Conservation (phyloP, 2,113 vertebrate genomes). For the Hoplias malabaricus region DNA sequence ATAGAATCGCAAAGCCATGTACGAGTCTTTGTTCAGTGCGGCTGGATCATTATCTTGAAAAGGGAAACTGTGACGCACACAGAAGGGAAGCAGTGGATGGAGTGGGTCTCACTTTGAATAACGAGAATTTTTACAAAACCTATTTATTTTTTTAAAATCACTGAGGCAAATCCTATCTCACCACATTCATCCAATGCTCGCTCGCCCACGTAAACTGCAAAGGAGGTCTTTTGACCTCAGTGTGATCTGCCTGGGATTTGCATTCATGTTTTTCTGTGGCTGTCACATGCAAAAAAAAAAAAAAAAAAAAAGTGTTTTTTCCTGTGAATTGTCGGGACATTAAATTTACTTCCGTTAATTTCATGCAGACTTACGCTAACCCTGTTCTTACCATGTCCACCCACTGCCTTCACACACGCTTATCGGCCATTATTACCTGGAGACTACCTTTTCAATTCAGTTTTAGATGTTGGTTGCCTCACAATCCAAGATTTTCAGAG, state of each 20-base stretch:
- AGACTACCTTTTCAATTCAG: no score
- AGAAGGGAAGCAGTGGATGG: not conserved
- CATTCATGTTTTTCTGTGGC: conserved; percentile 1
- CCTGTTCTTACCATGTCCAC: no score
- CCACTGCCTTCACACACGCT: no score
- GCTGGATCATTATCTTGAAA: not conserved
- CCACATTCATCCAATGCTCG: conserved; percentile 23
- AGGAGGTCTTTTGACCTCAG: not conserved
- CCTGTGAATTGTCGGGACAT: conserved; percentile 4
- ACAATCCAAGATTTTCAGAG: no score
- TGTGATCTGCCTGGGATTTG: conserved; percentile 9
- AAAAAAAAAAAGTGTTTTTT: no score
- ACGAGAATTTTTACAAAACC: conserved; percentile 17
- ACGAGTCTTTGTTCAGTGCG: not conserved
- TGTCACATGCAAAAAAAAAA: not conserved
- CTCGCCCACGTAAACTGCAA: conserved; percentile 18
- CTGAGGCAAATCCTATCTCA: not conserved
- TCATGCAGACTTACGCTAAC: no score
- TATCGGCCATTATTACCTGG: no score
- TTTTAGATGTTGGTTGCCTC: no score
- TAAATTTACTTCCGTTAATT: no score
- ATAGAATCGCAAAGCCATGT: not conserved
- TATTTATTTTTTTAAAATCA: no score
- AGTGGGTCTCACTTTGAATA: conserved; percentile 32
- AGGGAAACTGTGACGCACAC: not conserved